Base-by-base conservation (phyloP, 2,888 invertebrate genomes). In the Cheilosia urbana region DNA sequence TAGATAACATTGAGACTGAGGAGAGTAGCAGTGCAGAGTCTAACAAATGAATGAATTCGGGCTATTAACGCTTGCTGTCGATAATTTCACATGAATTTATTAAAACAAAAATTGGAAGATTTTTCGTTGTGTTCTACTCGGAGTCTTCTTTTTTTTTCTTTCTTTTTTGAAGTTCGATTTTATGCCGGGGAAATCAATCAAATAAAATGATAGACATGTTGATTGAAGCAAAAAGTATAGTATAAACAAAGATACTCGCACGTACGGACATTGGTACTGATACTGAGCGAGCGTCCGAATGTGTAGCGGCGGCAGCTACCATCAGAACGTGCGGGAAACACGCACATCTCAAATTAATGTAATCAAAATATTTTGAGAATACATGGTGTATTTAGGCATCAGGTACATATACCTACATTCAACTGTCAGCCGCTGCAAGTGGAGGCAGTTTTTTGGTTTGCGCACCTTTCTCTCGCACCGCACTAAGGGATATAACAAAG, bases 181-280 rank as follows among this genome's bases (percentile, higher is more conserved):
- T 79, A 81, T 84, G 88, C 88, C 87, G 72, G 85, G 87, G 88
- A 88, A 88, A 88, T 88, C 88, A 88, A 88, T 88, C 88, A 88
- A 88, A 88, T 85, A 81, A 87, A 87, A 88, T 88, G 88, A 88
- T 88, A 87, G 88, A 88, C 88, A 89, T 87, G 87, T 88, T 89
- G 89, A 89, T 89, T 89, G 89, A 89, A 89, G 89, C 81, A 87
- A 88, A 89, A 89, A 88, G 34, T 47, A 87, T 88, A 88, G 88
- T 87, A 88, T 84, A 88, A 82, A 87, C 84, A 76, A 85, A 69
- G 65, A 75, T 76, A 73, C 72, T 72, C 55, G 62, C 76, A 80
- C 63, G 49, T 76, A 66, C 57, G 37, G 55, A 51, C 42, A 53
- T 11, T 42, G 17, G 40, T 24, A 3, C 2, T n/a, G n/a, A n/a